Evolutionary conservation across 2,888 invertebrate species (phyloP), one percentile per base, ranked within the genome.

Genomic region (Stenurella melanura): DNA sequence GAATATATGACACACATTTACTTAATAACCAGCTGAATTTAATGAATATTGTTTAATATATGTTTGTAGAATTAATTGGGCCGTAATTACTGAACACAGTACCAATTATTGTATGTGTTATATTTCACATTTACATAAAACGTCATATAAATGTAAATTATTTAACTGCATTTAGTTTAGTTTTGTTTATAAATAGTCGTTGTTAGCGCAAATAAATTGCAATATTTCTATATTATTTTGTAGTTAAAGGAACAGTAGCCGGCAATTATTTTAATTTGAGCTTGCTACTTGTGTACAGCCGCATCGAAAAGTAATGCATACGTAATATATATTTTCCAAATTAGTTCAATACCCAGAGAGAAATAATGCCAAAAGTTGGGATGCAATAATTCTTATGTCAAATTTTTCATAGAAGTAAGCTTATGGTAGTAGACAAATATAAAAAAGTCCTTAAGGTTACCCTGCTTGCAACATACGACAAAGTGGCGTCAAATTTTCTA

Each of bases 21-120:
- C 26, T 26, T 61, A 61, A 61, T 26, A 61, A 30, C 60, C n/a
- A n/a, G 60, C 60, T 26, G n/a, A 61, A 61, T 61, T 61, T 26
- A 30, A 61, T 9, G 60, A 61, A 61, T 26, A 61, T 26, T 61
- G 60, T n/a, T n/a, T 50, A 50, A 6, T 30, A 61, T 61, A 61
- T 9, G 26, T 26, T 61, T 30, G 60, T 61, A 61, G 30, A 12
- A 61, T 61, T 61, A 61, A 61, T 61, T 61, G 30, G n/a, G 15
- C 21, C 5, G 60, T 26, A 26, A 26, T 61, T 61, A 26, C n/a
- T 61, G 26, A 61, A 61, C 60, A 61, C 30, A 61, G 26, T 61
- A 26, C 30, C 60, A 61, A 61, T 61, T 61, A 61, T 4, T 21
- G 9, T 15, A 26, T 30, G 30, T 12, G n/a, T n/a, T 50, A 61